Percentiles rank a stretch among this genome's conserved stretches.
These are phyloP conservation scores for Drosophila paracracens DNA, from an alignment of 2,888 invertebrate genomes.

Conservation along the genomic window DNA sequence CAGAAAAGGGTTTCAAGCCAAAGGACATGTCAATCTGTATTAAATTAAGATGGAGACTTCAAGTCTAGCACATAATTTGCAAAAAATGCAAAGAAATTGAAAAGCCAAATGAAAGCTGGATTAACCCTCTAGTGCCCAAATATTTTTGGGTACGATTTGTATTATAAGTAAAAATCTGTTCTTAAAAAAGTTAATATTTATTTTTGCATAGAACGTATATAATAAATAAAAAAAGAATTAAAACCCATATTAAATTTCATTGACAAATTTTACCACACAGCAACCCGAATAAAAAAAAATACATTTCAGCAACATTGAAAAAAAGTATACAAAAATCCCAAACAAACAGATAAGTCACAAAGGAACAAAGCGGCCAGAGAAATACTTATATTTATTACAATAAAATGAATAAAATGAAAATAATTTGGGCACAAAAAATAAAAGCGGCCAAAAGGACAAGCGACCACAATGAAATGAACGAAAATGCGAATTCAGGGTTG, in stretches of 20 bases:
- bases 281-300: neutral
- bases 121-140: neutral
- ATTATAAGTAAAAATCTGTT: neutral
- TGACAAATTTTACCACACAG: neutral
- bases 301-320: neutral
- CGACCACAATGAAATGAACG: conserved; percentile 76
- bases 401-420: conserved; percentile 55
- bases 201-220: neutral
- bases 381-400: conserved; percentile 22
- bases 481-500: conserved; percentile 35
- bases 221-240: neutral
- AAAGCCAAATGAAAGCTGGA: neutral
- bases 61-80: neutral
- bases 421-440: conserved; percentile 55
- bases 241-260: neutral
- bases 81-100: neutral
- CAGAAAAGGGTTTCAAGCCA: neutral
- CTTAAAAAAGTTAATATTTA: neutral
- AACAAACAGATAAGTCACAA: conserved; percentile 51
- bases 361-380: conserved; percentile 28
- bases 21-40: neutral
- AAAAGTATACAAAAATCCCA: neutral
- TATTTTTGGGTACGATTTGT: neutral
- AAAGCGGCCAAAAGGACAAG: conserved; percentile 38
- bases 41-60: neutral